Percentiles rank a stretch among this genome's conserved stretches.
Evolutionary conservation across 2,888 invertebrate species (phyloP).

Genomic region (Cabera pusaria): DNA sequence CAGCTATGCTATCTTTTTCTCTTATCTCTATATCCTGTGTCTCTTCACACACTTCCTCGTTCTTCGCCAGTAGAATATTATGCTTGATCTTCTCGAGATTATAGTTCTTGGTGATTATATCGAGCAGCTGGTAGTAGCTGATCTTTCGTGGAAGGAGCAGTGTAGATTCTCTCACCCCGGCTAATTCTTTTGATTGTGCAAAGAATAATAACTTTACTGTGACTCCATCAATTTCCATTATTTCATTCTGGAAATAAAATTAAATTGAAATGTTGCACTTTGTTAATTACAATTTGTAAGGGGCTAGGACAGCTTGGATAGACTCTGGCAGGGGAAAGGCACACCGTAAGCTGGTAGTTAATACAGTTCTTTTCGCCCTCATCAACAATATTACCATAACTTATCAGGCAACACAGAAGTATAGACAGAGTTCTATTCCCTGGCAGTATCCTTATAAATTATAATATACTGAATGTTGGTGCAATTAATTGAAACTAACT

Average conservation of each 20-base stretch:
- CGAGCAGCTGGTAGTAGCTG: constrained; percentile 83
- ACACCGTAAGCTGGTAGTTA: too few relatives aligned
- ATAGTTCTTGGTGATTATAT: constrained; percentile 84
- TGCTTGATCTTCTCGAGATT: constrained; percentile 86
- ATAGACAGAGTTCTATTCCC: too few relatives aligned
- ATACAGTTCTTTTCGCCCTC: too few relatives aligned
- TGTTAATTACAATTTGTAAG: too few relatives aligned
- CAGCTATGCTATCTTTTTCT: constrained; percentile 91
- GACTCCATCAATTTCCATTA: constrained; percentile 77
- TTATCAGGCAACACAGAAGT: too few relatives aligned
- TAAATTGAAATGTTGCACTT: too few relatives aligned
- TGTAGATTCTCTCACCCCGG: constrained; percentile 84
- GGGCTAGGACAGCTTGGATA: too few relatives aligned
- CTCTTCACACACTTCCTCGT: constrained; percentile 89
- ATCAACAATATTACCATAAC: too few relatives aligned
- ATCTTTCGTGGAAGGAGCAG: constrained; percentile 79
- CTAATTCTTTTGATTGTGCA: constrained; percentile 93
- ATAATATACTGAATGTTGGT: too few relatives aligned
- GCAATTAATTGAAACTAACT: too few relatives aligned
- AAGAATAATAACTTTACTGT: constrained; percentile 92
- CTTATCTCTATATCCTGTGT: constrained; percentile 81
- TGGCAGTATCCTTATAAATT: too few relatives aligned
- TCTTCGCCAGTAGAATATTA: constrained; percentile 90
- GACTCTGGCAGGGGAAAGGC: too few relatives aligned
- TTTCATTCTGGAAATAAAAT: constrained; percentile 43